Conservation (phyloP, 2,888 invertebrate species). For the Ethmia dodecea region DNA sequence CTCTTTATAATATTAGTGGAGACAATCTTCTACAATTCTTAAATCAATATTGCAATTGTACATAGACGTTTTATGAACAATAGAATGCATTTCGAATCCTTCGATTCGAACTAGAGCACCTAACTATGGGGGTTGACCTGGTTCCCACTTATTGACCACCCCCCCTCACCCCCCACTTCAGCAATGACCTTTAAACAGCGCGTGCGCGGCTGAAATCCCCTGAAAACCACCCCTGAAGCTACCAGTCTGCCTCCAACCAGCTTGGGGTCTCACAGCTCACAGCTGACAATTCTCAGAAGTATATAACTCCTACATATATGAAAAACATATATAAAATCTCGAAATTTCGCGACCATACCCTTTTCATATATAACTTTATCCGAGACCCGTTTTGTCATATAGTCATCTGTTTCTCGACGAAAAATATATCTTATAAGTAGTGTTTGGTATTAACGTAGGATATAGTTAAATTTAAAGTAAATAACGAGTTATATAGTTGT, state of each 20-base stretch:
- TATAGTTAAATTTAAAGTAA: conserved; percentile 13
- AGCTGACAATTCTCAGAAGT: conserved; percentile 22
- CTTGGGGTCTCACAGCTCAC: conserved; percentile 24
- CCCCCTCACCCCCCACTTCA: conserved; percentile 27
- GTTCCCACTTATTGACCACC: conserved; percentile 26
- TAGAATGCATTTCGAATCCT: too few relatives aligned
- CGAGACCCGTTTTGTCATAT: conserved; percentile 53
- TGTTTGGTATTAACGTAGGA: conserved; percentile 25
- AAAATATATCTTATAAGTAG: conserved; percentile 71
- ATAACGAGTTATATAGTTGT: conserved; percentile 8
- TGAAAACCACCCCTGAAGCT: conserved; percentile 26
- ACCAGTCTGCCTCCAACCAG: conserved; percentile 41
- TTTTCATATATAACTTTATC: conserved; percentile 37
- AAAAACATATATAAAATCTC: conserved; percentile 53
- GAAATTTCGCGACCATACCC: conserved; percentile 31
- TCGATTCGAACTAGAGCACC: too few relatives aligned
- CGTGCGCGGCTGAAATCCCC: conserved; percentile 41
- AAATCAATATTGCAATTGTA: too few relatives aligned
- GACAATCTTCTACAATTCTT: too few relatives aligned
- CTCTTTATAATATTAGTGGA: too few relatives aligned
- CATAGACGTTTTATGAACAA: too few relatives aligned
- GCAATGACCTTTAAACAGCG: conserved; percentile 53
- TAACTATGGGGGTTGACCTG: too few relatives aligned
- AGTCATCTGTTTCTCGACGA: conserved; percentile 63
- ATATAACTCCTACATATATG: conserved; percentile 50